phyloP scores from a whole-genome alignment of 1,140 invertebrate genomes.

The Camponotus pennsylvanicus region DNA sequence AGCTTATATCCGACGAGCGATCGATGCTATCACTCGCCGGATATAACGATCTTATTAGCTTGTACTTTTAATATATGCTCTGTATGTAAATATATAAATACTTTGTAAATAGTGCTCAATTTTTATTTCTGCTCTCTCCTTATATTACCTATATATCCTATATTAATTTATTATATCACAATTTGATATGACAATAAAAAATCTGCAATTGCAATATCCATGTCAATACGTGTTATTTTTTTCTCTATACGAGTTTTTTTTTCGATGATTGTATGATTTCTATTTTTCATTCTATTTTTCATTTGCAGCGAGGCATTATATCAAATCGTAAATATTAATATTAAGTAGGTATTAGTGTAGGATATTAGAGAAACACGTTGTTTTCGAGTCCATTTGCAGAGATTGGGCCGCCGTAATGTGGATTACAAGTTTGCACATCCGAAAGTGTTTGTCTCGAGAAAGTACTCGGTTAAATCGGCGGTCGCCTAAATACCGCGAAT shows the following conservation, averaged over 20 bases:
- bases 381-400: slow-evolving; percentile 56
- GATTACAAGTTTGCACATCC: slow-evolving; percentile 56
- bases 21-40: slow-evolving; percentile 73
- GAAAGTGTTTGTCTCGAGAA: slow-evolving; percentile 64
- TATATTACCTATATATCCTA: neutral
- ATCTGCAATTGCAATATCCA: neutral
- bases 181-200: slow-evolving; percentile 13
- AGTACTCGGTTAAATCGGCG: slow-evolving; percentile 36
- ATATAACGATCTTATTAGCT: slow-evolving; percentile 77
- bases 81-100: slow-evolving; percentile 83
- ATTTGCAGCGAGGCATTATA: neutral
- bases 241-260: neutral
- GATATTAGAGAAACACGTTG: slow-evolving; percentile 42
- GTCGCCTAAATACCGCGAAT: slow-evolving; percentile 51
- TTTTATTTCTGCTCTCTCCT: slow-evolving; percentile 56
- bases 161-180: neutral
- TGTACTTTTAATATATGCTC: slow-evolving; percentile 72
- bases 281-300: slow-evolving; percentile 23
- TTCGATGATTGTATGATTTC: neutral
- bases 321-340: slow-evolving; percentile 31
- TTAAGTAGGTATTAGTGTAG: slow-evolving; percentile 1
- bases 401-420: slow-evolving; percentile 50
- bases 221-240: neutral
- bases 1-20: slow-evolving; percentile 75
- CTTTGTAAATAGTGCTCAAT: slow-evolving; percentile 81